Percentiles rank a stretch among this genome's conserved stretches.
phyloP scores from a whole-genome alignment of 1,140 invertebrate species.

The Oryctes rhinoceros region DNA sequence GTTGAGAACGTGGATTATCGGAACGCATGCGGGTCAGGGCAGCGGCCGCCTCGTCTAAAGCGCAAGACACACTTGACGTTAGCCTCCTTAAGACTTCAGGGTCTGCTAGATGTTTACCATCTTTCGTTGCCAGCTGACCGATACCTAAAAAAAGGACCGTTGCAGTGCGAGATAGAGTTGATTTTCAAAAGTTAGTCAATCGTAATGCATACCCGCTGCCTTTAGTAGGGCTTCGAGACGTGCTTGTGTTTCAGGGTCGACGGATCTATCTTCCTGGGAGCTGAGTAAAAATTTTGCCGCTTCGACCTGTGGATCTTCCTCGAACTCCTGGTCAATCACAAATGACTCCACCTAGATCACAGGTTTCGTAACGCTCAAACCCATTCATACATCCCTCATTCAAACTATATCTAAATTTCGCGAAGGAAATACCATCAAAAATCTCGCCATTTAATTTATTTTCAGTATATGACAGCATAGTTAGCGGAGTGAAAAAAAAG shows the following conservation, averaged over 20 bases:
- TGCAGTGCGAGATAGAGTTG: no score
- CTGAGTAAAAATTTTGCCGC: conserved; percentile 80
- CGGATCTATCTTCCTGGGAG: conserved; percentile 79
- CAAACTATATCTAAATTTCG: conserved; percentile 23
- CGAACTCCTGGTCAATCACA: conserved; percentile 73
- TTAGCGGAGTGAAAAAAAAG: no score
- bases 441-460: no score
- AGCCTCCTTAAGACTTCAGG: conserved; percentile 83
- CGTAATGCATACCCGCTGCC: conserved; percentile 74
- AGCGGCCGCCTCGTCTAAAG: conserved; percentile 94
- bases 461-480: no score
- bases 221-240: conserved; percentile 87
- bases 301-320: conserved; percentile 74
- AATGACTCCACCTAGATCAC: conserved; percentile 75
- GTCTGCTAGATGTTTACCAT: conserved; percentile 81
- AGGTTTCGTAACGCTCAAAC: conserved; percentile 44
- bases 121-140: conserved; percentile 77
- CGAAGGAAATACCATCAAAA: neutral
- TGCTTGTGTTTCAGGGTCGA: conserved; percentile 90
- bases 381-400: conserved; percentile 38
- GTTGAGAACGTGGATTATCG: conserved; percentile 68
- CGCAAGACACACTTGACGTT: conserved; percentile 90
- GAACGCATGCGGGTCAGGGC: conserved; percentile 93
- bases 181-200: no score
- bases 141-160: conserved; percentile 67